Evolutionary conservation across 2,113 vertebrate genomes (phyloP), one percentile per base, ranked within the genome.

Genomic region (Amphilophus citrinellus): DNA sequence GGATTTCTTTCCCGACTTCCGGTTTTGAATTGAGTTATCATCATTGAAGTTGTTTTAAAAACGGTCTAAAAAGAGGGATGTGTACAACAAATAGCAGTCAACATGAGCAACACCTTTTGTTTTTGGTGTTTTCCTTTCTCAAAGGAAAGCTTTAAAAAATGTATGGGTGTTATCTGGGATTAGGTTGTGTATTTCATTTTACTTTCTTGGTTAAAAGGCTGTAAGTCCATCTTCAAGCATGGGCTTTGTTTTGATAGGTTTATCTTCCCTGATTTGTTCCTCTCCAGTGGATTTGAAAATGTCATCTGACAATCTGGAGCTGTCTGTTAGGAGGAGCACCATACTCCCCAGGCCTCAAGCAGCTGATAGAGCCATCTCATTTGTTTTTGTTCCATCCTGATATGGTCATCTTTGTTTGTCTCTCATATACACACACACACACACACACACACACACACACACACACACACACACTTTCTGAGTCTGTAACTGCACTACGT

Each of bases 241-340:
- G 68, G 66, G 14, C 61, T 71, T 87, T 83, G 20, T 56, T 84
- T 79, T 86, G 80, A 22, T 80, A 79, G 6, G 39, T 84, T 83
- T 75, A 9, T 60, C 32, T 65, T 61, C 30, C 61, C 73, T 53
- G 68, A 59, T 83, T 86, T 60, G 50, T 84, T 83, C 77, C 44
- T 80, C 66, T 82, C 82, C 35, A 30, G 50, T 79, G 76, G 78
- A 77, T 92, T 85, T 84, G 79, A 86, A 93, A 89, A 93, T 91
- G 87, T 77, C 91, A 82, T 86, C 87, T 63, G 84, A 87, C 86
- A 86, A 73, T 84, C 50, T 79, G 82, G 76, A 50, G 80, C 79
- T 3, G 73, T 78, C 18, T 71, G 75, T 73, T 39, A 50, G 76
- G 84, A 83, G 77, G 82, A 81, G 71, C 79, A 2, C 73, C 14